Evolutionary conservation across 1,140 invertebrate genomes (phyloP).

Genomic region (Tetraneura akinire): DNA sequence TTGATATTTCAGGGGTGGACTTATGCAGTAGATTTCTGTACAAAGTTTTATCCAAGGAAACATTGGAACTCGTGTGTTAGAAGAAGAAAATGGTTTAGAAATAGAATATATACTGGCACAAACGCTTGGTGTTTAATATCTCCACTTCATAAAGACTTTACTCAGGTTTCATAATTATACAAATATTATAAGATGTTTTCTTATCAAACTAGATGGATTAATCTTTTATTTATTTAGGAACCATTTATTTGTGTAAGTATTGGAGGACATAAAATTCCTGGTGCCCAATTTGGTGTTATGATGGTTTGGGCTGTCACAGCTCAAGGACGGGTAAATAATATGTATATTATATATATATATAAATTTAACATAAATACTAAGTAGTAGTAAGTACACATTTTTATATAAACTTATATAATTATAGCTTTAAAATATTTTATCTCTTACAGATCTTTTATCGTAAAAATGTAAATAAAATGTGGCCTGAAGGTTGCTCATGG

Average conservation of each 20-base stretch:
- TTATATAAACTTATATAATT: too few species aligned
- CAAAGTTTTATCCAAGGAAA: conserved; percentile 78
- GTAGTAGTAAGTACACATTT: too few species aligned
- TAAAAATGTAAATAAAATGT: conserved; percentile 72
- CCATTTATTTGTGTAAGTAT: conserved; percentile 82
- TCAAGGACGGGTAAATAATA: conserved; percentile 71
- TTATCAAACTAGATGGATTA: background rate
- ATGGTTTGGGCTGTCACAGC: conserved; percentile 90
- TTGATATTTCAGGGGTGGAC: conserved; percentile 74
- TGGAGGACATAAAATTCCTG: conserved; percentile 79
- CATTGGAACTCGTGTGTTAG: conserved; percentile 90
- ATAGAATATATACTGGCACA: conserved; percentile 81
- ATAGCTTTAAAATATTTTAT: conserved; percentile 4
- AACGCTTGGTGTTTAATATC: conserved; percentile 91
- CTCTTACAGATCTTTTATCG: conserved; percentile 77
- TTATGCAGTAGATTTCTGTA: conserved; percentile 89
- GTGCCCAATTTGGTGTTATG: conserved; percentile 71
- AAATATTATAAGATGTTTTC: conserved; percentile 45
- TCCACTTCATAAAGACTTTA: conserved; percentile 82
- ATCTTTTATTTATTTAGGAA: conserved; percentile 62
- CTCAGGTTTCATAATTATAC: conserved; percentile 64
- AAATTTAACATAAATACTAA: too few species aligned
- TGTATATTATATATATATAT: background rate
- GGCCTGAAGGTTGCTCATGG: conserved; percentile 85
- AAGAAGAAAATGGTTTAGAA: conserved; percentile 84